Conservation (phyloP, 2,888 invertebrate genomes). For the Cynaeus angustus region DNA sequence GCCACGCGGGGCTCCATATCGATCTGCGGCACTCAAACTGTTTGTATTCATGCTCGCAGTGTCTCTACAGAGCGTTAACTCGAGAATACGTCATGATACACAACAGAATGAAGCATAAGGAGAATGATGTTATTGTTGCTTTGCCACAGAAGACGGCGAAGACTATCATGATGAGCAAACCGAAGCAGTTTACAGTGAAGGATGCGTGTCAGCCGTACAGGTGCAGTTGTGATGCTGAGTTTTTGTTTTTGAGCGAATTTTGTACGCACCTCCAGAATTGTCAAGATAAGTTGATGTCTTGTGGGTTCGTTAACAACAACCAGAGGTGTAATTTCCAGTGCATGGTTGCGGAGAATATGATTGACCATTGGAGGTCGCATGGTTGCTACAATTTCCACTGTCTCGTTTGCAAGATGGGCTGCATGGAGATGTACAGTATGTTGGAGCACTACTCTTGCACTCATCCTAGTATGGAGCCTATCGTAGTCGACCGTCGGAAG, state of each 20-base stretch:
- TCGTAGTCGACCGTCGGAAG: conserved; percentile 70
- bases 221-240: conserved; percentile 59
- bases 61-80: conserved; percentile 79
- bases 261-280: conserved; percentile 64
- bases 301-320: conserved; percentile 48
- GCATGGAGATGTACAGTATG: conserved; percentile 68
- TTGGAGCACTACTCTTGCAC: conserved; percentile 68
- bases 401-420: conserved; percentile 71
- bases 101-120: conserved; percentile 67
- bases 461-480: conserved; percentile 72
- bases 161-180: conserved; percentile 52
- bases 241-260: conserved; percentile 59
- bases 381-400: conserved; percentile 70
- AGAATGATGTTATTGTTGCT: conserved; percentile 52
- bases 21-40: conserved; percentile 77
- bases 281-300: conserved; percentile 57
- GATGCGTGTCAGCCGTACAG: conserved; percentile 60
- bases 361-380: conserved; percentile 72
- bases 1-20: conserved; percentile 73
- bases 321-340: conserved; percentile 29
- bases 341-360: conserved; percentile 65
- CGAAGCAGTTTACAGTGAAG: conserved; percentile 57
- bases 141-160: conserved; percentile 59
- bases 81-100: conserved; percentile 78
- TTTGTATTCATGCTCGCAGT: conserved; percentile 78